Conservation (phyloP, 2,888 invertebrate genomes). For the Blastobasis adustella region DNA sequence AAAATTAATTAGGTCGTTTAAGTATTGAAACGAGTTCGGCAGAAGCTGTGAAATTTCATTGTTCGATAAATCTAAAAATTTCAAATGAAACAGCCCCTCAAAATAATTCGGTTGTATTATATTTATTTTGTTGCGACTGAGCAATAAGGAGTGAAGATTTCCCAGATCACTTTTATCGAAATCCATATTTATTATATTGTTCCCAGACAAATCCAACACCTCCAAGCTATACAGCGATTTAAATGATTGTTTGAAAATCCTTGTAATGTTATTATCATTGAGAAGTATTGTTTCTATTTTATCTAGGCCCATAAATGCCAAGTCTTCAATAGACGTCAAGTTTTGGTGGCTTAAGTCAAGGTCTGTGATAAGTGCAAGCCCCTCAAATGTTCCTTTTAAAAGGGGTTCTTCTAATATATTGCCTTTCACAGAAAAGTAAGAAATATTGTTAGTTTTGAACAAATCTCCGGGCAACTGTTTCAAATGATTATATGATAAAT, state of each 20-base stretch:
- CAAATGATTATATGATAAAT: conserved; percentile 40
- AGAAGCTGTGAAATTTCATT: conserved; percentile 41
- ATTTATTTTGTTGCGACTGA: conserved; percentile 36
- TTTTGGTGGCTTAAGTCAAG: conserved; percentile 40
- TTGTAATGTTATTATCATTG: conserved; percentile 36
- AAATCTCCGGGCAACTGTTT: conserved; percentile 31
- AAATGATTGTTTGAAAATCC: conserved; percentile 33
- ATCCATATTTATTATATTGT: conserved; percentile 33
- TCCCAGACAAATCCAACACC: conserved; percentile 41
- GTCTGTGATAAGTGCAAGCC: conserved; percentile 25
- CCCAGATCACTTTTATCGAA: conserved; percentile 36
- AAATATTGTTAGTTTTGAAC: conserved; percentile 38
- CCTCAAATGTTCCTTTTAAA: conserved; percentile 40
- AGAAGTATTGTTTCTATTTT: conserved; percentile 29
- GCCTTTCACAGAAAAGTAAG: conserved; percentile 27
- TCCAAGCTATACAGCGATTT: conserved; percentile 25
- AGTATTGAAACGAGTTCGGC: conserved; percentile 30
- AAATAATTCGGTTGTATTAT: conserved; percentile 33
- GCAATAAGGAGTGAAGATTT: conserved; percentile 28
- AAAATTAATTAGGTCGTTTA: conserved; percentile 35
- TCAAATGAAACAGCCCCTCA: conserved; percentile 24
- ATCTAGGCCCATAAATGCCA: conserved; percentile 37
- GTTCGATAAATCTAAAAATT: conserved; percentile 42
- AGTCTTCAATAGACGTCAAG: conserved; percentile 35
- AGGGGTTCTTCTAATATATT: conserved; percentile 39